Evolutionary conservation across 2,888 invertebrate genomes (phyloP), one percentile per base, ranked within the genome.

Genomic region (Cephus pygmeus): DNA sequence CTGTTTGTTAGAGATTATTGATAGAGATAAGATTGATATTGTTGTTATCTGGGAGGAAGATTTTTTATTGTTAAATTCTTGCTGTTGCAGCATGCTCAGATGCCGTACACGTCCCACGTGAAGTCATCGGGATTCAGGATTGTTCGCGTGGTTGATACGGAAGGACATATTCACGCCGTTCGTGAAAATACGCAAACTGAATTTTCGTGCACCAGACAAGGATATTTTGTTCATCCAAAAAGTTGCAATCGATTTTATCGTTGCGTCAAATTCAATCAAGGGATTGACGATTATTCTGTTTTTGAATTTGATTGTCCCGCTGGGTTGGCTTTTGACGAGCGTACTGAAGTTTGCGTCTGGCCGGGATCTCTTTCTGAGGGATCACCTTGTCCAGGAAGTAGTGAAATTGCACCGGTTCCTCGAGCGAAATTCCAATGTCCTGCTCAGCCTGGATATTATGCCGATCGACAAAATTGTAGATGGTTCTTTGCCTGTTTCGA

Each of bases 401-500:
- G 95, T 56, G 96, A 96, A 92, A 96, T 96, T 68, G 95, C 95
- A 0, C 96, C 96, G 0, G 95, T 96, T 0, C 94, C 96, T 0
- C 91, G 92, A 77, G 93, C 93, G 1, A 93, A 95, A 84, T 96
- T 96, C 90, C 91, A 93, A 56, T 96, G 96, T 87, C 95, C 95
- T 0, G 92, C 93, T 74, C 93, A 94, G 83, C 93, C 94, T 91
- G 96, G 96, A 79, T 96, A 96, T 89, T 96, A 95, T 88, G 95
- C 95, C 0, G 96, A 96, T 90, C 96, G 96, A 0, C 95, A 95
- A 89, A 96, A 96, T 91, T 96, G 96, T 83, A 94, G 96, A 79
- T 96, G 96, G 96, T 96, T 96, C 93, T 96, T 96, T 91, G 96
- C 96, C 34, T 96, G 96, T 87, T 92, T 95, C 79, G 95, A 96